These are phyloP conservation scores for honey bee (Apis mellifera) DNA, from an alignment of 1,140 invertebrate species.

Conservation along the genomic window Amel_HAv3.1 CM009936.2:10127501-10128000, in stretches of 20 bases:
- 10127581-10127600: slow-evolving; percentile 54
- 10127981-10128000: neutral
- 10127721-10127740: neutral
- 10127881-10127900: no score
- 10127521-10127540: slow-evolving; percentile 63
- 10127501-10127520: slow-evolving; percentile 41
- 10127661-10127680: slow-evolving; percentile 29
- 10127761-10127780: neutral
- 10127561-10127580: slow-evolving; percentile 38
- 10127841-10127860: no score
- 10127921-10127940: no score
- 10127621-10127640: slow-evolving; percentile 62
- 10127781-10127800: neutral
- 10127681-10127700: slow-evolving; percentile 22
- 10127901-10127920: no score
- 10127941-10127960: no score
- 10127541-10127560: slow-evolving; percentile 37
- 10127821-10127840: no score
- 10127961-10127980: no score
- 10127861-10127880: no score
- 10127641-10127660: slow-evolving; percentile 62
- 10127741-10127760: neutral
- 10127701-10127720: slow-evolving; percentile 4
- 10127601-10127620: slow-evolving; percentile 60
- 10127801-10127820: no score